Base-by-base conservation (phyloP, 2,797 vertebrate genomes). In the Enteromius trimaculatus region DNA sequence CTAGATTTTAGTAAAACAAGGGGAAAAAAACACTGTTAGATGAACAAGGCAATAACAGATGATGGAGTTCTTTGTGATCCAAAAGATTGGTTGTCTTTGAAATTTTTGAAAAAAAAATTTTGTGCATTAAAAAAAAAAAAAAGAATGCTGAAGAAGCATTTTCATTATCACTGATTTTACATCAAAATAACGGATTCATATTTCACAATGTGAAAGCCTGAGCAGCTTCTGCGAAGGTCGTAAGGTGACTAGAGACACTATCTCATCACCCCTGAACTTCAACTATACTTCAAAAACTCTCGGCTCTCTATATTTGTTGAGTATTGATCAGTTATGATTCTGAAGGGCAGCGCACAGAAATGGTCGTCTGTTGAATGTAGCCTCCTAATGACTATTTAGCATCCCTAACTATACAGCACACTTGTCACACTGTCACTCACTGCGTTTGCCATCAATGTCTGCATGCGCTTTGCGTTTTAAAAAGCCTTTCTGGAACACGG, bases 401-500 rank as follows among this genome's bases (percentile, higher is more conserved):
- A 49, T 29, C 14, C 3, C 4, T 21, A 74, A 34, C 11, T 37
- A 31, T 8, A 31, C 19, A n/a, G 2, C 19, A 76, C 21, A 58
- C 51, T 75, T 53, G 3, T 47, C 44, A 31, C 60, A 74, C 8
- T 37, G 34, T 7, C 51, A 95, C 97, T 95, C 91, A 98, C 97
- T 97, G 89, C 96, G 97, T 85, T 97, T 97, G 90, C 97, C 97
- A 0, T 98, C 97, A 0, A 95, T 95, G 79, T 97, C 96, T 0
- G 97, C 97, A 0, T 97, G 96, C 6, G 96, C 92, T 90, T 98
- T 98, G 13, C 97, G 95, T 53, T 94, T 93, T 58, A 98, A 91
- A 82, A 96, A 94, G 8, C 97, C 97, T 86, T 96, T 92, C 88
- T 96, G 97, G 87, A 96, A 95, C 21, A 94, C 94, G 0, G 91